phyloP scores from a whole-genome alignment of 1,140 invertebrate genomes.

The Neodiprion fabricii region DNA sequence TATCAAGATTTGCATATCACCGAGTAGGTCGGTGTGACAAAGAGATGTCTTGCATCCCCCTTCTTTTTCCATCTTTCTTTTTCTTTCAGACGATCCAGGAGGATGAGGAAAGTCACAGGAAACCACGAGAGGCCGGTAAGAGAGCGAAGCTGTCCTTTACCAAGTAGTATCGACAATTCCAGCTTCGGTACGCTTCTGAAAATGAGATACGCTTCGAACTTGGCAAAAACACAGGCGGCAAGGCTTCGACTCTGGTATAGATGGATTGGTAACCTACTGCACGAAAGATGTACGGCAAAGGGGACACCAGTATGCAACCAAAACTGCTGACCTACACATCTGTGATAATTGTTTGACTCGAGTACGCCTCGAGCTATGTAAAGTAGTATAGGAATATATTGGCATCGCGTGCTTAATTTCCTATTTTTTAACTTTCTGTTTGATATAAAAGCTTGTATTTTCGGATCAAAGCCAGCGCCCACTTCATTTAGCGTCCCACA shows the following conservation, averaged over 20 bases:
- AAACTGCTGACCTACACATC: no score
- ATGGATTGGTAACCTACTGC: background rate
- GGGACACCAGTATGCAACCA: background rate
- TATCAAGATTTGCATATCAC: constrained; percentile 3
- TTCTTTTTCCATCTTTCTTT: no score
- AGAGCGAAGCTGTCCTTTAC: background rate
- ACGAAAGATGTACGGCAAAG: background rate
- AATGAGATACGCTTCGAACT: background rate
- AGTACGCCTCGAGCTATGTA: no score
- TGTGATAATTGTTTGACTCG: no score
- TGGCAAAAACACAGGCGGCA: background rate
- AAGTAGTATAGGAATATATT: no score
- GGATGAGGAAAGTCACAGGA: background rate
- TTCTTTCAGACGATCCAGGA: background rate
- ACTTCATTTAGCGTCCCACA: no score
- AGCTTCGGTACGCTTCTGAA: background rate
- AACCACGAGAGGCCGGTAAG: background rate
- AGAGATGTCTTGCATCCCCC: no score
- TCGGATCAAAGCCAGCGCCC: no score
- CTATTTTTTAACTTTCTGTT: no score
- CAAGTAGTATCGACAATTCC: background rate
- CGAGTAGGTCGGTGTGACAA: background rate
- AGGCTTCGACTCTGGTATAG: no score
- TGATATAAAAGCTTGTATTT: no score
- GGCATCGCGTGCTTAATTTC: no score